Evolutionary conservation across 2,113 vertebrate genomes (phyloP).

Genomic region (Heptranchias perlo): DNA sequence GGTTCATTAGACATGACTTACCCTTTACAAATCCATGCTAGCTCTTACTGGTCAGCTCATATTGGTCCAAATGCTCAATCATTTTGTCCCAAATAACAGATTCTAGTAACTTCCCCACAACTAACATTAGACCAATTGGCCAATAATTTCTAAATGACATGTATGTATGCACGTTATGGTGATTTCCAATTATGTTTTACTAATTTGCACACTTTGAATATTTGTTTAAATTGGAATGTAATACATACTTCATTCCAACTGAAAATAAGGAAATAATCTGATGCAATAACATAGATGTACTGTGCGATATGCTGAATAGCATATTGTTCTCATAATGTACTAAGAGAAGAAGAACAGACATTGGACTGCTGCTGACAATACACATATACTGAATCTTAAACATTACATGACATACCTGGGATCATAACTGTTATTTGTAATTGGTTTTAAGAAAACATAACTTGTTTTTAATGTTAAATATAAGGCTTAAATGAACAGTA

Average conservation of each 20-base stretch:
- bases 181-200: background rate
- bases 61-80: too few species aligned
- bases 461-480: background rate
- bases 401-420: background rate
- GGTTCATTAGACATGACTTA: too few species aligned
- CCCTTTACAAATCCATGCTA: too few species aligned
- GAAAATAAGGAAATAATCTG: background rate
- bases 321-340: background rate
- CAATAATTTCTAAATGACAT: too few species aligned
- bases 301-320: background rate
- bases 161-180: background rate
- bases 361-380: background rate
- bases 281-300: background rate
- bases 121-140: too few species aligned
- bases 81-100: too few species aligned
- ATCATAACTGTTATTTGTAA: background rate
- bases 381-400: background rate
- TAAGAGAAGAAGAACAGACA: background rate
- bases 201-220: background rate
- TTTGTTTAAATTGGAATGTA: conserved; percentile 11
- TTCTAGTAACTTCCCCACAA: too few species aligned
- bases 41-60: too few species aligned
- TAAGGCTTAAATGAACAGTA: background rate
- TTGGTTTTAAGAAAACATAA: background rate
- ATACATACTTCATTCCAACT: background rate